phyloP scores from a whole-genome alignment of 64 coral and sea anemone genomes.

The Actinia tenebrosa region DNA sequence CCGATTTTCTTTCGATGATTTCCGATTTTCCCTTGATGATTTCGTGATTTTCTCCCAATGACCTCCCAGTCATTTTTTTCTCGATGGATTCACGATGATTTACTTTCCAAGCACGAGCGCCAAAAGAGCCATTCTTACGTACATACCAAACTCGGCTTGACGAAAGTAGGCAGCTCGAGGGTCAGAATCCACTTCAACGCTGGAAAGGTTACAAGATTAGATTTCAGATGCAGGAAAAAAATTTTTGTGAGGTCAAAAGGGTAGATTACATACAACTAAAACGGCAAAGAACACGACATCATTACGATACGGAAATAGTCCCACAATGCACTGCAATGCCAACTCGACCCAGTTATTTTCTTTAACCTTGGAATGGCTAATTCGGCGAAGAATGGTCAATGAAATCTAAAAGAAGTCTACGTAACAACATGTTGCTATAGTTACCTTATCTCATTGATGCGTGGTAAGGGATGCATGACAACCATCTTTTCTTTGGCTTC shows the following conservation, averaged over 20 bases:
- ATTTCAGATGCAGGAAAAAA: not conserved
- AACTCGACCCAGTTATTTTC: too few relatives aligned
- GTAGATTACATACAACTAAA: not conserved
- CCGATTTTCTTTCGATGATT: not conserved
- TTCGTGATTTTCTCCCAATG: not conserved
- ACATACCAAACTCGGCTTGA: constrained; percentile 97
- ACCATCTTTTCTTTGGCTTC: constrained; percentile 99
- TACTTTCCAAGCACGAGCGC: constrained; percentile 81
- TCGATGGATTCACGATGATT: not conserved
- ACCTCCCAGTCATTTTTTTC: not conserved
- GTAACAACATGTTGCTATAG: constrained; percentile 32
- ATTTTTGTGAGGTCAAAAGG: not conserved
- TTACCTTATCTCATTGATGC: constrained; percentile 76
- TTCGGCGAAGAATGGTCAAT: too few relatives aligned
- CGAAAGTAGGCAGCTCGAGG: constrained; percentile 94
- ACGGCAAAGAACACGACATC: too few relatives aligned
- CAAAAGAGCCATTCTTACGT: constrained; percentile 88
- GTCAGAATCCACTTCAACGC: constrained; percentile 80
- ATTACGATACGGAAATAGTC: too few relatives aligned
- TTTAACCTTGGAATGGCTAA: too few relatives aligned
- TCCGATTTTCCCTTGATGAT: not conserved
- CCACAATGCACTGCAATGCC: too few relatives aligned
- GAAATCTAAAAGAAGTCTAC: too few relatives aligned
- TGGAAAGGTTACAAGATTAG: constrained; percentile 1
- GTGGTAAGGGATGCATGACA: constrained; percentile 89